Evolutionary conservation across 2,888 invertebrate species (phyloP), one percentile per base, ranked within the genome.

Genomic region (Drosophila peninsularis): DNA sequence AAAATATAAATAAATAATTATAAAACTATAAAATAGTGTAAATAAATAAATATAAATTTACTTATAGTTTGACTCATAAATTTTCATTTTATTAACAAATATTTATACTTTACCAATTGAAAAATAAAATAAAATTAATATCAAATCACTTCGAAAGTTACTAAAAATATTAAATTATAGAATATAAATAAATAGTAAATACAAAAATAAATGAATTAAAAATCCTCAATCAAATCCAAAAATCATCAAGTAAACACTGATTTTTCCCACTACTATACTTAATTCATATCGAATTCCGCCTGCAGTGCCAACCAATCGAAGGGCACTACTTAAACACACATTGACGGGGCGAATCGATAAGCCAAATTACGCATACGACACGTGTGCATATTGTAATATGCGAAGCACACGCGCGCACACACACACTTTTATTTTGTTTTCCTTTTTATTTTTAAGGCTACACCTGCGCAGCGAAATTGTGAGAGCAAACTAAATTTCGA

Each of bases 321-420:
- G 17, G 41, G 7, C 9, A 45, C 27, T 55, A 30, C 42, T 67
- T 75, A 49, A 60, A 44, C 56, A 36, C 14, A 50, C 14, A 54
- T 44, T 32, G 47, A 11, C 47, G 17, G 36, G 34, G 24, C 10
- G 39, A 56, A 73, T 63, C 68, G 68, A 76, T 76, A 61, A 78
- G 76, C 76, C 78, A 78, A 78, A 76, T 76, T 76, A 76, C 74
- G 69, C 69, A 74, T 78, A 78, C 78, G 69, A 69, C 76, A 76
- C 76, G 76, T 76, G 65, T 69, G 62, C 74, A 60, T 54, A 52
- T 58, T 42, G 53, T 64, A 57, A 67, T 61, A 53, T 65, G 42
- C 19, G 44, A 36, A 56, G 17, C 30, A 9, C 10, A 11, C n/a
- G 10, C 45, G 10, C 27, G 6, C 19, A 6, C 24, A 32, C 42